Percentiles rank a stretch among this genome's conserved stretches.
Conservation (phyloP, 2,113 vertebrate species). For the cattle (Bos taurus) region ARS-UCD2.0 NC_037338.1:75530001-75530500, state of each 20-base stretch:
- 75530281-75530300: conserved; percentile 56
- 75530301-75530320: conserved; percentile 64
- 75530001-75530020: conserved; percentile 60
- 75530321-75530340: conserved; percentile 41
- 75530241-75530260: conserved; percentile 64
- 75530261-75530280: conserved; percentile 71
- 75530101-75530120: background rate
- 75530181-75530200: conserved; percentile 51
- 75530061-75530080: background rate
- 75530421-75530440: background rate
- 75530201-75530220: conserved; percentile 20
- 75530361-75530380: background rate
- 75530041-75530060: conserved; percentile 27
- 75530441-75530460: background rate
- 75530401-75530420: background rate
- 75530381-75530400: background rate
- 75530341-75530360: conserved; percentile 36
- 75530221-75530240: conserved; percentile 57
- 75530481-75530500: background rate
- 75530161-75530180: conserved; percentile 58
- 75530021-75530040: conserved; percentile 48
- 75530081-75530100: conserved; percentile 49
- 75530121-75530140: conserved; percentile 26
- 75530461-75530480: accelerated
- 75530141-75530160: conserved; percentile 12